A percentile compares a stretch with the other conserved stretches of the same genome.
Evolutionary conservation across 1,140 invertebrate genomes (phyloP).

Genomic region (Tribolium castaneum): DNA sequence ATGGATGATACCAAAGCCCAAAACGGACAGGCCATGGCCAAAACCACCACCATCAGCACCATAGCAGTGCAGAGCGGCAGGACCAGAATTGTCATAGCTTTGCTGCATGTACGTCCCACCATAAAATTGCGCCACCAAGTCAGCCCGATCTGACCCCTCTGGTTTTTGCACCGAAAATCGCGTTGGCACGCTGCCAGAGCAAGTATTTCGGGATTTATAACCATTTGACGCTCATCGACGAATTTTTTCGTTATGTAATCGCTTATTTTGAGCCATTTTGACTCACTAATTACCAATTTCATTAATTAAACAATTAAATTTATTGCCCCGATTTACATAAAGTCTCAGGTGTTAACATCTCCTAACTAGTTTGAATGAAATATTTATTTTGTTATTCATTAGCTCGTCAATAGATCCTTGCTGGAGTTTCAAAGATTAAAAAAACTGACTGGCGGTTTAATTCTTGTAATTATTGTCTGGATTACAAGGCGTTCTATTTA

Average conservation of each 20-base stretch:
- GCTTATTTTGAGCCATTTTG: not conserved
- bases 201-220: constrained; percentile 3
- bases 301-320: not conserved
- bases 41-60: constrained; percentile 89
- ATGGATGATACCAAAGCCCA: constrained; percentile 35
- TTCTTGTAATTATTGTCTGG: too few relatives aligned
- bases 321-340: not conserved
- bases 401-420: not conserved
- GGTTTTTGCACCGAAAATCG: not conserved
- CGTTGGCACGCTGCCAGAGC: not conserved
- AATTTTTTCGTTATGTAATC: not conserved
- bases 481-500: too few relatives aligned
- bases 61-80: constrained; percentile 90
- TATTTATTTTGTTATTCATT: not conserved
- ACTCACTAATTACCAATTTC: not conserved
- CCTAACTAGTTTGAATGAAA: not conserved
- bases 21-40: constrained; percentile 56
- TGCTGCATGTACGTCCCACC: constrained; percentile 84
- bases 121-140: not conserved
- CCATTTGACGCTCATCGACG: not conserved
- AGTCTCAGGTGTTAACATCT: not conserved
- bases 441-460: too few relatives aligned
- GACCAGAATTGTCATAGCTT: constrained; percentile 88
- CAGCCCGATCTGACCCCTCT: not conserved
- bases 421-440: not conserved